Conservation (phyloP, 2,888 invertebrate genomes). For the Orthonychiurus folsomi region DNA sequence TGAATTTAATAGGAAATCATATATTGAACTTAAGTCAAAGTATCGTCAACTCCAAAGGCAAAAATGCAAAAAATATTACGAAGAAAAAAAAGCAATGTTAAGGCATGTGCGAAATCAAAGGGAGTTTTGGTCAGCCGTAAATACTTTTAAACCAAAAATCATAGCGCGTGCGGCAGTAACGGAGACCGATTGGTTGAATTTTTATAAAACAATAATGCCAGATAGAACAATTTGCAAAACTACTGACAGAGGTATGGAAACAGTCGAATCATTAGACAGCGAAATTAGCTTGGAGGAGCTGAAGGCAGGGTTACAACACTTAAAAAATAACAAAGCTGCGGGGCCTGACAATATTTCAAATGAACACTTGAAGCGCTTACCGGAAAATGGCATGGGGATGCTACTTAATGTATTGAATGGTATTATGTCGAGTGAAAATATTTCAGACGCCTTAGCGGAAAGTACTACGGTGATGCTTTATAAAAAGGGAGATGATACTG, state of each 20-base stretch:
- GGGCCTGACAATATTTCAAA: neutral
- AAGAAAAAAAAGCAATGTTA: neutral
- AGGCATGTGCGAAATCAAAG: neutral
- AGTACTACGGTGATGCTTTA: slow-evolving; percentile 8
- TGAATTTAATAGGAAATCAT: neutral
- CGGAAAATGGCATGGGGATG: neutral
- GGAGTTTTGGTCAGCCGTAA: neutral
- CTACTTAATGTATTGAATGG: neutral
- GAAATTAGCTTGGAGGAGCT: too few relatives aligned
- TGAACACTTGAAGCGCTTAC: neutral
- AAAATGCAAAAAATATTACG: neutral
- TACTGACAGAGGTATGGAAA: neutral
- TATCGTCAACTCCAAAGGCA: neutral
- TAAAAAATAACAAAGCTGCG: neutral
- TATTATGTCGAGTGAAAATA: neutral
- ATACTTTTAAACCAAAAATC: neutral
- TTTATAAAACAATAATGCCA: neutral
- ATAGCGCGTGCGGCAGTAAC: neutral
- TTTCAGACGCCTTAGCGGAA: neutral
- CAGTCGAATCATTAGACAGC: neutral
- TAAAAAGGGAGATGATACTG: neutral
- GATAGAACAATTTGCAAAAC: too few relatives aligned
- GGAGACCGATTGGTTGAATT: neutral
- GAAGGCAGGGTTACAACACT: neutral
- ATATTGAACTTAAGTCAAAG: neutral